These are phyloP conservation scores for Chiloscyllium plagiosum DNA, from an alignment of 2,113 vertebrate genomes.

Conservation along the genomic window DNA sequence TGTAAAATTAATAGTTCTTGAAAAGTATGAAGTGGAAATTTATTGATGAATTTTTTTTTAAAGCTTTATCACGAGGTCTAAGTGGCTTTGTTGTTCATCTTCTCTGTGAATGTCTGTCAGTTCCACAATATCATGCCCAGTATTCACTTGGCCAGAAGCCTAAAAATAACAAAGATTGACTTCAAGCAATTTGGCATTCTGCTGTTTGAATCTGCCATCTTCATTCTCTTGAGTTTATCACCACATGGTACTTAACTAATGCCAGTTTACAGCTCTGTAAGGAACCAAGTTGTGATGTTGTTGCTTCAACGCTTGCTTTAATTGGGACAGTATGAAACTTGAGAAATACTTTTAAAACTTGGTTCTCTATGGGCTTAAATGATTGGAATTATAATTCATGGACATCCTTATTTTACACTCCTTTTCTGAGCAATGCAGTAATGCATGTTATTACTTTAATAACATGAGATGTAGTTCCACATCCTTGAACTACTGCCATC, in stretches of 20 bases:
- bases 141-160: neutral
- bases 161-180: neutral
- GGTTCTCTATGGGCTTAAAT: neutral
- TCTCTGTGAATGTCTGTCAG: neutral
- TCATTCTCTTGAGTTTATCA: neutral
- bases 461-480: neutral
- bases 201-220: slow-evolving; percentile 17
- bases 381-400: neutral
- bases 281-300: neutral
- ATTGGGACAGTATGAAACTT: neutral
- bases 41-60: neutral
- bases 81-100: neutral
- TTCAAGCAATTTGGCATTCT: slow-evolving; percentile 17
- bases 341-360: neutral
- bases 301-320: neutral
- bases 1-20: neutral
- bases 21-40: neutral
- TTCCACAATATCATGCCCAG: slow-evolving; percentile 2
- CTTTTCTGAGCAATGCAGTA: neutral
- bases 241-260: neutral
- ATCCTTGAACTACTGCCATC: too few species aligned
- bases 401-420: neutral
- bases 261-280: neutral
- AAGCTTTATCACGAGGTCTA: neutral
- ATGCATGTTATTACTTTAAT: neutral